phyloP scores from a whole-genome alignment of 2,113 vertebrate genomes.

The Campylorhamphus procurvoides region DNA sequence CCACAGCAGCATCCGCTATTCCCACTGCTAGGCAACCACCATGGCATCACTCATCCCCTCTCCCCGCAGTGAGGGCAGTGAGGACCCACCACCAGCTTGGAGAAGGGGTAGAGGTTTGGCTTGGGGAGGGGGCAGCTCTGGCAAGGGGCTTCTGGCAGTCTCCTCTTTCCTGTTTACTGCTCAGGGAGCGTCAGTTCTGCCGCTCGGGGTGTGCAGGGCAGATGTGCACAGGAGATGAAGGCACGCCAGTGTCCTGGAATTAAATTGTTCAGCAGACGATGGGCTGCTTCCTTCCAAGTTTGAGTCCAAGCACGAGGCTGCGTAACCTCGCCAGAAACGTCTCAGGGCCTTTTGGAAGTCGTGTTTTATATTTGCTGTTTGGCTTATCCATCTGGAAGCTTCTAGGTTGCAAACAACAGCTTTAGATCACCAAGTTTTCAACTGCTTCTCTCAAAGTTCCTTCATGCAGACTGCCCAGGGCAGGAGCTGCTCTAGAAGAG shows the following conservation, averaged over 20 bases:
- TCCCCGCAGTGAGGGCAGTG: fast-evolving
- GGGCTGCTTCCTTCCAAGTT: not conserved
- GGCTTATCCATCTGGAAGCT: not conserved
- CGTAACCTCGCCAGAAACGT: not conserved
- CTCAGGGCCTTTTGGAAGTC: not conserved
- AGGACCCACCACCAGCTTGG: not conserved
- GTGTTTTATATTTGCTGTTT: slow-evolving; percentile 20
- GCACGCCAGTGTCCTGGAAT: not conserved
- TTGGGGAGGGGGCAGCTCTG: not conserved
- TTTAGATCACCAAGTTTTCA: not conserved
- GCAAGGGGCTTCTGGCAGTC: not conserved
- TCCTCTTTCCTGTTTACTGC: not conserved
- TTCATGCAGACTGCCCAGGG: not conserved
- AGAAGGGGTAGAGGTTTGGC: not conserved
- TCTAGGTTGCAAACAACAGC: not conserved
- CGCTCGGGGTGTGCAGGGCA: fast-evolving
- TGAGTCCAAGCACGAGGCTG: slow-evolving; percentile 1
- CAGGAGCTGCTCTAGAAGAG: not conserved
- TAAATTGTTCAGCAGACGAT: not conserved
- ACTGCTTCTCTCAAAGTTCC: fast-evolving
- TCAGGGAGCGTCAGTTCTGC: fast-evolving
- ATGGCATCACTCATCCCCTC: fast-evolving
- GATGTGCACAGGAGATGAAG: not conserved
- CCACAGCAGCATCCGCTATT: not conserved
- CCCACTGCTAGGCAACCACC: no score